A percentile compares a stretch with the other conserved stretches of the same genome.
phyloP scores from a whole-genome alignment of 1,140 invertebrate species.

The Cydia fagiglandana region DNA sequence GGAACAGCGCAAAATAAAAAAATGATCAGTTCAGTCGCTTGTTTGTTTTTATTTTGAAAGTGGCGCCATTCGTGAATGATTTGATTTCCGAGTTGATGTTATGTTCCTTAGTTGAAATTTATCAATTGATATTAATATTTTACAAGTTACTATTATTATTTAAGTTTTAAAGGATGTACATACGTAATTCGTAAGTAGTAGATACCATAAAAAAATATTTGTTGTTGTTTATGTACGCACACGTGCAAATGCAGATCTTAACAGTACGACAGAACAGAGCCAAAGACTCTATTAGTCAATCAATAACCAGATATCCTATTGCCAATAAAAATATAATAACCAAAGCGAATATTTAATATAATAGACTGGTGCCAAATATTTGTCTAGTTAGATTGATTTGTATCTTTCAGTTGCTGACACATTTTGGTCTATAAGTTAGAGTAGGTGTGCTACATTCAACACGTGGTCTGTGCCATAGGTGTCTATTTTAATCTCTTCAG shows the following conservation, averaged over 20 bases:
- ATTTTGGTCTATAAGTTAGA: neutral
- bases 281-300: neutral
- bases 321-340: neutral
- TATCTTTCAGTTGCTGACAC: neutral
- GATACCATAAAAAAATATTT: neutral
- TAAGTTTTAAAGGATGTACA: neutral
- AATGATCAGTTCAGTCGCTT: constrained; percentile 60
- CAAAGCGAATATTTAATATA: neutral
- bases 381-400: constrained; percentile 8
- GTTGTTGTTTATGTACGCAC: neutral
- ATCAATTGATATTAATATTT: neutral
- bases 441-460: constrained; percentile 39
- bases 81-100: neutral
- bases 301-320: neutral
- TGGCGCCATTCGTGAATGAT: constrained; percentile 37
- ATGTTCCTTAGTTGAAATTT: neutral
- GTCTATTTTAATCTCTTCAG: constrained; percentile 27
- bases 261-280: neutral
- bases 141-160: neutral
- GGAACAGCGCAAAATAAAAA: constrained; percentile 36
- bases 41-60: constrained; percentile 73
- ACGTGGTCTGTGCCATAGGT: constrained; percentile 21
- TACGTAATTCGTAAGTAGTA: neutral
- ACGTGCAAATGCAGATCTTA: neutral
- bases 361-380: neutral